Evolutionary conservation across 2,113 vertebrate genomes (phyloP).

Genomic region (Coptodon rendalli): DNA sequence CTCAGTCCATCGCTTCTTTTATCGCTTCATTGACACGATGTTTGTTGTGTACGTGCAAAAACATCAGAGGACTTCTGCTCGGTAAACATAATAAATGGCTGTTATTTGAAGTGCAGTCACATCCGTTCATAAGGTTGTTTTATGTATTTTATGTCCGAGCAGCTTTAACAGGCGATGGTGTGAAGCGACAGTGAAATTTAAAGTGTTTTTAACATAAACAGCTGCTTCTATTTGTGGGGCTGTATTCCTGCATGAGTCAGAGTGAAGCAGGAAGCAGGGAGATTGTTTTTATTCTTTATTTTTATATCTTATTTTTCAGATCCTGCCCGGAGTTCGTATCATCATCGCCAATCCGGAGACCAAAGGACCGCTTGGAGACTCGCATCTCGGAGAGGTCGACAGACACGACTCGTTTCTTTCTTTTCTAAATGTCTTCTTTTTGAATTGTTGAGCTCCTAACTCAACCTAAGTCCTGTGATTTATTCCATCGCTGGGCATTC

Average conservation of each 20-base stretch:
- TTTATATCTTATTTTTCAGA: slow-evolving; percentile 63
- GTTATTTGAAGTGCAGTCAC: background rate
- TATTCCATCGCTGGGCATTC: background rate
- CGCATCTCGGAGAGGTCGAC: slow-evolving; percentile 92
- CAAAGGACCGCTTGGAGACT: slow-evolving; percentile 95
- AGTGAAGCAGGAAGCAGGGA: background rate
- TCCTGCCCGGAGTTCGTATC: slow-evolving; percentile 94
- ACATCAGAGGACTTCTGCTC: background rate
- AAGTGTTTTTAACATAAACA: background rate
- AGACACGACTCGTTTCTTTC: background rate
- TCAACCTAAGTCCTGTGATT: background rate
- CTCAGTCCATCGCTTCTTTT: background rate
- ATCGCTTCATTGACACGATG: background rate
- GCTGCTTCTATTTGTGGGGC: background rate
- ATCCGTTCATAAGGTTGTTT: background rate
- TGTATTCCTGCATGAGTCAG: background rate
- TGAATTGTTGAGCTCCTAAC: background rate
- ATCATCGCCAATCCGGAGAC: slow-evolving; percentile 99
- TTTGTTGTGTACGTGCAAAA: background rate
- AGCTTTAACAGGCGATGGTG: background rate
- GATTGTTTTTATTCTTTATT: background rate
- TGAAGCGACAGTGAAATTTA: background rate
- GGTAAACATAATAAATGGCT: background rate
- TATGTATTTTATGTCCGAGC: background rate
- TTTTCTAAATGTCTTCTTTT: background rate